Evolutionary conservation across 2,888 invertebrate genomes (phyloP).

Genomic region (Megamerina dolium): DNA sequence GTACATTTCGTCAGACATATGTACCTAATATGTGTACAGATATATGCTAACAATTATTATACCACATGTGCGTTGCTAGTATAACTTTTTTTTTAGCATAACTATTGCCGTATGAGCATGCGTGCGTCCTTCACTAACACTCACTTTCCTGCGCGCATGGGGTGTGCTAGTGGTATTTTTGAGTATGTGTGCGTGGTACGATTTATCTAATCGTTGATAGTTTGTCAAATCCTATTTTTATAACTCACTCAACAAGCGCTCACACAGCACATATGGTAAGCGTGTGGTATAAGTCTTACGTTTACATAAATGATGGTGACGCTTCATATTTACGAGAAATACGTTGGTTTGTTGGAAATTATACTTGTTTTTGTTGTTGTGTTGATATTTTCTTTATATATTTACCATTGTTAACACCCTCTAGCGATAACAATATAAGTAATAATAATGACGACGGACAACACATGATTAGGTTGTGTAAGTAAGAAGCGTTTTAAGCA

Average conservation of each 20-base stretch:
- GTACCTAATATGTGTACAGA: too few relatives aligned
- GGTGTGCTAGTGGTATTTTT: not conserved
- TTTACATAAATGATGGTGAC: too few relatives aligned
- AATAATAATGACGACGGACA: constrained; percentile 3
- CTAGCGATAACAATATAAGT: not conserved
- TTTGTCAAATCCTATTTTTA: constrained; percentile 26
- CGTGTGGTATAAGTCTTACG: too few relatives aligned
- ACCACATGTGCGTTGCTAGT: too few relatives aligned
- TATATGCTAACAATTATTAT: too few relatives aligned
- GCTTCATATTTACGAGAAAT: too few relatives aligned
- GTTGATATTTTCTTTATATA: too few relatives aligned
- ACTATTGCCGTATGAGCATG: too few relatives aligned
- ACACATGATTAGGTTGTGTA: constrained; percentile 20
- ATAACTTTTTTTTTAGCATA: too few relatives aligned
- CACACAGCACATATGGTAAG: too few relatives aligned
- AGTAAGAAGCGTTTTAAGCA: constrained; percentile 14
- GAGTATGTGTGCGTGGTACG: constrained; percentile 3
- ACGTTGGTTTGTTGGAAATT: too few relatives aligned
- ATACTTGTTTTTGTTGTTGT: not conserved
- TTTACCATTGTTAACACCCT: constrained; percentile 8
- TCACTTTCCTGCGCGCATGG: not conserved
- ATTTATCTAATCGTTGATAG: constrained; percentile 19
- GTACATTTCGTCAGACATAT: too few relatives aligned
- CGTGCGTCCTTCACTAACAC: constrained; percentile 3
- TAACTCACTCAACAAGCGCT: constrained; percentile 21